phyloP scores from a whole-genome alignment of 1,140 invertebrate genomes.

The Drosophila willistoni region DNA sequence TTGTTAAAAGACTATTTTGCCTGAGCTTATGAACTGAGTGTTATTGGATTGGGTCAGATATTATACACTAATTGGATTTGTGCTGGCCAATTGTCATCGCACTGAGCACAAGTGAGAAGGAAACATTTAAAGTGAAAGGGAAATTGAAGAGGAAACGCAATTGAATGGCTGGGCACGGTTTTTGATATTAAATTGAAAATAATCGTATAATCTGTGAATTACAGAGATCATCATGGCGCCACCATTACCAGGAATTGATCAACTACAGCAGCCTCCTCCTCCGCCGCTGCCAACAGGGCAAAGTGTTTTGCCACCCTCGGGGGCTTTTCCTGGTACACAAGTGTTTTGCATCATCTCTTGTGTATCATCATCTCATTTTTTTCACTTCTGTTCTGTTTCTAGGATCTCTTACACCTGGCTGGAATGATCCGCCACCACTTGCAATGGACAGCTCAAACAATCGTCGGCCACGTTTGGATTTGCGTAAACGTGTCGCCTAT shows the following conservation, averaged over 20 bases:
- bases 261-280: slow-evolving; percentile 38
- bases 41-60: neutral
- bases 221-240: slow-evolving; percentile 39
- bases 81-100: neutral
- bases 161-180: neutral
- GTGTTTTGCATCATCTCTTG: neutral
- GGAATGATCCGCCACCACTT: slow-evolving; percentile 77
- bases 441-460: slow-evolving; percentile 29
- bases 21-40: neutral
- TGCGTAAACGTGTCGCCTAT: slow-evolving; percentile 74
- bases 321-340: slow-evolving; percentile 58
- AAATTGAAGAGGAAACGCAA: neutral
- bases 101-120: neutral
- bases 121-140: neutral
- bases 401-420: slow-evolving; percentile 76
- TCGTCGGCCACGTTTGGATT: slow-evolving; percentile 67
- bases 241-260: slow-evolving; percentile 18
- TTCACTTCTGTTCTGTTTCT: neutral
- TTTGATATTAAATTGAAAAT: neutral
- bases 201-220: neutral
- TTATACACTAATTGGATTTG: neutral
- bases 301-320: slow-evolving; percentile 53
- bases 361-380: too few species aligned
- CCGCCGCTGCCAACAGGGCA: slow-evolving; percentile 62
- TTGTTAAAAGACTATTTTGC: neutral